Base-by-base conservation (phyloP, 1,140 invertebrate genomes). In the Drosophila gunungcola region DNA sequence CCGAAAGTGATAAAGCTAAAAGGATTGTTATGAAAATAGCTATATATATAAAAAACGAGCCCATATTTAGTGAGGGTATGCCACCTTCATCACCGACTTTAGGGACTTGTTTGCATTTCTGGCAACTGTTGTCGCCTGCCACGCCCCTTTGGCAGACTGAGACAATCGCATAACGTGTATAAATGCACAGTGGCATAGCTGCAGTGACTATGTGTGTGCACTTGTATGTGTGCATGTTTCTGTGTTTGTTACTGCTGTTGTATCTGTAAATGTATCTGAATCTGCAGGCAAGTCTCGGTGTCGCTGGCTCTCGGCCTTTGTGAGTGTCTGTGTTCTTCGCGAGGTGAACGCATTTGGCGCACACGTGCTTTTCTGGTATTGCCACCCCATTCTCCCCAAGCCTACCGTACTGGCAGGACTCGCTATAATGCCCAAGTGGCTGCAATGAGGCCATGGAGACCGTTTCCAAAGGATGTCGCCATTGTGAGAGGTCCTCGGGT, bases 381-480 rank as follows among this genome's bases (percentile, higher is more conserved):
- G 34, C 48, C 57, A 27, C 49, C 55, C 16, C 38, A n/a, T 16
- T 7, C 6, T 42, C 41, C 25, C 38, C 16, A 53, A 12, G 16
- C 12, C n/a, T 38, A 21, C 16, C 51, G 29, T 34, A 53, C 48
- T 55, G 78, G 74, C 69, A 32, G 48, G n/a, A 34, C 9, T 12
- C 48, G 2, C 48, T 7, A 51, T 78, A 83, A 83, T 82, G 79
- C 68, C 83, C 79, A 76, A 68, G 75, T 76, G 82, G 70, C 65
- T 36, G 64, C 58, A 67, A 27, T 48, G 54, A 38, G 41, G 54
- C 10, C 63, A 36, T 21, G 32, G 36, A 54, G 52, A 36, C 16
- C 45, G 39, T 9, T 13, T n/a, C 53, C 21, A 46, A 11, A 60
- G 27, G 51, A 53, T 70, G 52, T 52, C 51, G 70, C 45, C 38